Evolutionary conservation across 2,113 vertebrate species (phyloP), one percentile per base, ranked within the genome.

Genomic region (Budorcas taxicolor): DNA sequence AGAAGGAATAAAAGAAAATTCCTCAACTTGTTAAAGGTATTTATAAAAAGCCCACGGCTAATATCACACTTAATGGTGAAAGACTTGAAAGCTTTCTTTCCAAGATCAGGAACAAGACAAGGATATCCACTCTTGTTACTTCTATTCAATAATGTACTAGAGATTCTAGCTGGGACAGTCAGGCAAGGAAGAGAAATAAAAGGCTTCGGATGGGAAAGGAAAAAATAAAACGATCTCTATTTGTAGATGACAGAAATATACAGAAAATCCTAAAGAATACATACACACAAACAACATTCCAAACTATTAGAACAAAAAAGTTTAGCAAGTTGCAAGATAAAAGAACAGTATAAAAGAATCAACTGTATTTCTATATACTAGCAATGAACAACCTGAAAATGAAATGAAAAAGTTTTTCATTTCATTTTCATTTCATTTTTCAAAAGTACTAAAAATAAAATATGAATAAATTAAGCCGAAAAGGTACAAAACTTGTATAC

Each of bases 351-450:
- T 45, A 29, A 4, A 96, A 94, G n/a, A 89, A 83, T 82, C 36
- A 91, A 52, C n/a, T 87, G 23, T 71, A 81, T 76, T 74, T 91
- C 85, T 85, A 74, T 17, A 83, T 3, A 62, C 33, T 62, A 50
- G 40, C 29, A 87, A 94, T 25, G 23, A 95, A 76, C 16, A 81
- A 93, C 87, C 45, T 94, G 55, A 93, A 97, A 96, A 85, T 60
- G 27, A 94, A 95, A 94, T 74, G 74, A 52, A 82, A 90, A 3
- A 94, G 91, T 80, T 17, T 91, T 93, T 50, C 21, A 83, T n/a
- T n/a, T n/a, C n/a, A n/a, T n/a, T n/a, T n/a, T n/a, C n/a, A n/a
- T n/a, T n/a, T n/a, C n/a, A n/a, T n/a, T 17, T 91, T 93, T 50
- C 21, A 83, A 45, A 29, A 76, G 74, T n/a, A 94, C 7, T 33